A percentile compares a stretch with the other conserved stretches of the same genome.
Evolutionary conservation across 2,113 vertebrate genomes (phyloP).

Genomic region (Holacanthus passer): DNA sequence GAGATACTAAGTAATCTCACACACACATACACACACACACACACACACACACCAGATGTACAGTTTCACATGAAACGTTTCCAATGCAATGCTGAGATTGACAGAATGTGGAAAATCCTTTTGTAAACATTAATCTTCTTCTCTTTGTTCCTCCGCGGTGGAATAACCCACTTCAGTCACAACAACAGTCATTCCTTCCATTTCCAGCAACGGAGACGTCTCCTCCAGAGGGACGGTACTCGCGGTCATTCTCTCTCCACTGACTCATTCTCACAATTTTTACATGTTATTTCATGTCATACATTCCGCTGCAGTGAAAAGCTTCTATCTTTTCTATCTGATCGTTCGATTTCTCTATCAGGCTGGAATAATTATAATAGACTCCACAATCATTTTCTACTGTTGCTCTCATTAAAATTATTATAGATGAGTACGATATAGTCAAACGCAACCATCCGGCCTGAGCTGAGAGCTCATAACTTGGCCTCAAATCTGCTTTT

Average conservation of each 20-base stretch:
- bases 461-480: background rate
- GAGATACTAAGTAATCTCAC: constrained; percentile 17
- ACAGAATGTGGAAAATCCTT: constrained; percentile 42
- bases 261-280: constrained; percentile 3
- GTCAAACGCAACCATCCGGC: background rate
- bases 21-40: constrained; percentile 30
- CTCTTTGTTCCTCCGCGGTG: constrained; percentile 20
- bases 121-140: constrained; percentile 50
- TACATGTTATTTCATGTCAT: background rate
- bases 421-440: background rate
- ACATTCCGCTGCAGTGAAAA: background rate
- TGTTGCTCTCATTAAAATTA: background rate
- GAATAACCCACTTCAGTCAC: constrained; percentile 38
- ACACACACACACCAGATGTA: constrained; percentile 51
- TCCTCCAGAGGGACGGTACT: background rate
- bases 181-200: constrained; percentile 7
- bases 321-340: background rate
- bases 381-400: constrained; percentile 2
- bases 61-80: constrained; percentile 44
- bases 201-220: constrained; percentile 6
- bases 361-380: background rate
- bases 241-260: background rate
- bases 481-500: background rate
- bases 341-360: background rate
- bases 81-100: constrained; percentile 32